These are phyloP conservation scores for Litoditis marina DNA, from an alignment of 2,888 invertebrate genomes.

Conservation along the genomic window DNA sequence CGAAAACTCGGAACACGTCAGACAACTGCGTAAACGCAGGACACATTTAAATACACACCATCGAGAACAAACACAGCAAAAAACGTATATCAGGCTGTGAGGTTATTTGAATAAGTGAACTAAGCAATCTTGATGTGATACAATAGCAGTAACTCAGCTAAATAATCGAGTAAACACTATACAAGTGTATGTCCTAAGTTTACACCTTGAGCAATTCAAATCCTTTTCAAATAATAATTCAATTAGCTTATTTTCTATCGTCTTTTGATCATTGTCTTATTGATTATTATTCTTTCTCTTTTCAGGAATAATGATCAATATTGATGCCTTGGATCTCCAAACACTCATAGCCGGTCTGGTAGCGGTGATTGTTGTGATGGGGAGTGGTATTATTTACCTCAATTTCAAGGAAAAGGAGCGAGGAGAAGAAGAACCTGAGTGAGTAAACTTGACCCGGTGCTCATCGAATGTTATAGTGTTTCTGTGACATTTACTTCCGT, in stretches of 20 bases:
- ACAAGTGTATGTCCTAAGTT: too few relatives aligned
- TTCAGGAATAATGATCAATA: conserved; percentile 20
- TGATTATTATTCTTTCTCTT: conserved; percentile 2
- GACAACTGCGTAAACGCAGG: too few relatives aligned
- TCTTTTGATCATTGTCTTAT: background rate
- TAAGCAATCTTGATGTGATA: background rate
- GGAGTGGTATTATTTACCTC: conserved; percentile 23
- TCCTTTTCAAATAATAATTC: too few relatives aligned
- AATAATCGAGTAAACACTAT: too few relatives aligned
- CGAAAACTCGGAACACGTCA: conserved; percentile 20
- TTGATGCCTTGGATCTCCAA: conserved; percentile 23
- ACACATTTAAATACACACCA: too few relatives aligned
- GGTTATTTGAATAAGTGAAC: too few relatives aligned
- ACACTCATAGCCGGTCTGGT: conserved; percentile 22
- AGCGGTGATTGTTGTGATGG: conserved; percentile 25
- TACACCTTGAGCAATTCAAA: too few relatives aligned
- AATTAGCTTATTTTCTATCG: too few relatives aligned
- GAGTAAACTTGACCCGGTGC: background rate
- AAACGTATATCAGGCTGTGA: too few relatives aligned
- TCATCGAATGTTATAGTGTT: too few relatives aligned
- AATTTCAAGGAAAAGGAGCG: conserved; percentile 11
- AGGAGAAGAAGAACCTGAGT: conserved; percentile 25
- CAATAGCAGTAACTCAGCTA: background rate
- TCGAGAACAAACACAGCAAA: too few relatives aligned
- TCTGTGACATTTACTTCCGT: too few relatives aligned